Evolutionary conservation across 2,888 invertebrate species (phyloP).

Genomic region (Tyria jacobaeae): DNA sequence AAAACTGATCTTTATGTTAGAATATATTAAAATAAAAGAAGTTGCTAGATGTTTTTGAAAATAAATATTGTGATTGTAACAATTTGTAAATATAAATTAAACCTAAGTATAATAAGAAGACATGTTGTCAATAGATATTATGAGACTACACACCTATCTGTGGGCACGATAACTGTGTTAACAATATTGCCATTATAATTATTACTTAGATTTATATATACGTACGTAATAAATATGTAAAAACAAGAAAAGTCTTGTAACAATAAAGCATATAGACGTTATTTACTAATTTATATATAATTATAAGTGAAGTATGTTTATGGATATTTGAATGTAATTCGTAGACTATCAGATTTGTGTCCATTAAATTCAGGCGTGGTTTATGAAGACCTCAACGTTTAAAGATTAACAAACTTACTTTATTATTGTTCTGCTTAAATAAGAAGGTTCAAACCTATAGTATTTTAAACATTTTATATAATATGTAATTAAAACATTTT

Average conservation of each 20-base stretch:
- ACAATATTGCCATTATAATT: conserved; percentile 12
- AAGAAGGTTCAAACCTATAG: background rate
- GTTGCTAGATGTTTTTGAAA: background rate
- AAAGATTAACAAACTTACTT: background rate
- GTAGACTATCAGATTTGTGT: too few species aligned
- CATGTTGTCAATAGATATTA: conserved; percentile 1
- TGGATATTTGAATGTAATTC: background rate
- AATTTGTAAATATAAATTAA: background rate
- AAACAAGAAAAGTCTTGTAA: background rate
- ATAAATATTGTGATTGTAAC: background rate
- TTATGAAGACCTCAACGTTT: too few species aligned
- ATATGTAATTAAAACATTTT: background rate
- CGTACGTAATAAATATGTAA: conserved; percentile 1
- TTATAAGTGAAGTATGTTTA: background rate
- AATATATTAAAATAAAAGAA: background rate
- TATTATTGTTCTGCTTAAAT: background rate
- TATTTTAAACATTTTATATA: background rate
- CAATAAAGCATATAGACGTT: too few species aligned
- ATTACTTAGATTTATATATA: too few species aligned
- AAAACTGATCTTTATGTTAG: conserved; percentile 2
- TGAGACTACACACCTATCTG: conserved; percentile 27
- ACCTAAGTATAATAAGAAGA: background rate
- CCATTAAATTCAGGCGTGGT: too few species aligned
- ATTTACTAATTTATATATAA: too few species aligned
- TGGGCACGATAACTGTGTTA: conserved; percentile 15